phyloP scores from a whole-genome alignment of 1,140 invertebrate species.

The Pogonomyrmex barbatus region DNA sequence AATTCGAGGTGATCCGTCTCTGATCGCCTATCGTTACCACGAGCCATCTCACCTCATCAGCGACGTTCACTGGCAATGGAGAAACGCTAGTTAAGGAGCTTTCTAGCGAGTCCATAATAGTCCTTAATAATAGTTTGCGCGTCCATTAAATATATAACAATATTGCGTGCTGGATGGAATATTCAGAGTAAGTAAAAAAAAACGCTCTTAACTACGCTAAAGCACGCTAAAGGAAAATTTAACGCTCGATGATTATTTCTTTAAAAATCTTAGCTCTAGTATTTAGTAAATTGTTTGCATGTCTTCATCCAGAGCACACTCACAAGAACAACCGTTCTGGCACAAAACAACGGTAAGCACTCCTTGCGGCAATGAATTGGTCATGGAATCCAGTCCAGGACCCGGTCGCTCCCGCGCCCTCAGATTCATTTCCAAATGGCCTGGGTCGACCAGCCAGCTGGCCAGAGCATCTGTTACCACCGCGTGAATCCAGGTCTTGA shows the following conservation, averaged over 20 bases:
- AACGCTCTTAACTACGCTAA: background rate
- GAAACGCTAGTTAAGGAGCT: slow-evolving; percentile 12
- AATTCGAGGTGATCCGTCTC: slow-evolving; percentile 83
- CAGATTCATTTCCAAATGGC: slow-evolving; percentile 85
- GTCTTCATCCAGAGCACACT: background rate
- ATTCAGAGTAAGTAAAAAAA: background rate
- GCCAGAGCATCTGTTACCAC: slow-evolving; percentile 87
- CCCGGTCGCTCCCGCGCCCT: slow-evolving; percentile 84
- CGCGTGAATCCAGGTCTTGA: slow-evolving; percentile 88
- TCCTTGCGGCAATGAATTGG: slow-evolving; percentile 83
- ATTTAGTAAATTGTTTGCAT: background rate
- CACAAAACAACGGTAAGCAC: slow-evolving; percentile 85
- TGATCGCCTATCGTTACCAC: slow-evolving; percentile 85
- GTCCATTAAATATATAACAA: slow-evolving; percentile 8
- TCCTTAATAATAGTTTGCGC: background rate
- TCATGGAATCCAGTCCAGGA: slow-evolving; percentile 76
- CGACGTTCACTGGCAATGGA: slow-evolving; percentile 51
- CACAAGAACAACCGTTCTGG: slow-evolving; percentile 76
- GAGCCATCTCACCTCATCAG: slow-evolving; percentile 83
- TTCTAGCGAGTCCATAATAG: slow-evolving; percentile 23
- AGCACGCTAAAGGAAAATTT: slow-evolving; percentile 24
- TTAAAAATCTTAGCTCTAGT: background rate
- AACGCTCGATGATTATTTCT: background rate
- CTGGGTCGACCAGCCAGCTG: slow-evolving; percentile 87
- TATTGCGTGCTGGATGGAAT: slow-evolving; percentile 13